A percentile compares a stretch with the other conserved stretches of the same genome.
Conservation (phyloP, 2,888 invertebrate species). For the Meta bourneti region DNA sequence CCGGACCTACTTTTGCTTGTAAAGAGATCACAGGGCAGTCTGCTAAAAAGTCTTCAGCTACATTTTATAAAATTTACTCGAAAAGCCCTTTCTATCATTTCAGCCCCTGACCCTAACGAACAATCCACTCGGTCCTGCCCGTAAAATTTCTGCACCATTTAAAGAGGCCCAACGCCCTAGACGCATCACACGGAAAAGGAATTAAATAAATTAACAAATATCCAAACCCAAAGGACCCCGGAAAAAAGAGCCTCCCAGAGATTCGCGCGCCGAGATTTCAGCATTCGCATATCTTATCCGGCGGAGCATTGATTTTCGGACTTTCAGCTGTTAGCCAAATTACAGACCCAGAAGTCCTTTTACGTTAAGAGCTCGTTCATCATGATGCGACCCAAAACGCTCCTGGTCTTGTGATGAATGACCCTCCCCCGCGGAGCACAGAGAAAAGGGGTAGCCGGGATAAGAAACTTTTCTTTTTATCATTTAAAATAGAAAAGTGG, state of each 20-base stretch:
- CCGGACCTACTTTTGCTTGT: too few species aligned
- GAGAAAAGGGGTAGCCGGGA: slow-evolving; percentile 39
- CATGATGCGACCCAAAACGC: slow-evolving; percentile 72
- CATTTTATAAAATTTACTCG: too few species aligned
- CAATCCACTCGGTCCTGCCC: too few species aligned
- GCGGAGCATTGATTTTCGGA: slow-evolving; percentile 50
- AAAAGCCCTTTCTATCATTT: too few species aligned
- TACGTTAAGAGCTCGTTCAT: slow-evolving; percentile 76
- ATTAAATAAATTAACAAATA: slow-evolving; percentile 61
- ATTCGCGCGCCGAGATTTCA: slow-evolving; percentile 60
- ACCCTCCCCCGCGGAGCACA: slow-evolving; percentile 29
- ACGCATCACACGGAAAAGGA: slow-evolving; percentile 34
- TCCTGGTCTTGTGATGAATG: slow-evolving; percentile 73
- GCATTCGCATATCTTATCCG: slow-evolving; percentile 59
- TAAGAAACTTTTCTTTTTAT: slow-evolving; percentile 51
- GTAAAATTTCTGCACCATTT: too few species aligned
- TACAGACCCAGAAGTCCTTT: slow-evolving; percentile 75
- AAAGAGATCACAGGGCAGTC: too few species aligned
- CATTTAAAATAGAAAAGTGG: slow-evolving; percentile 66
- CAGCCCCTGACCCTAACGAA: too few species aligned
- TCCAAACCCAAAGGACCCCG: slow-evolving; percentile 30
- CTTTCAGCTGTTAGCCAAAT: slow-evolving; percentile 75
- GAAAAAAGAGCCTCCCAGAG: slow-evolving; percentile 33
- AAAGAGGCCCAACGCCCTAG: slow-evolving; percentile 38
- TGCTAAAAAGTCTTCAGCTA: too few species aligned